Conservation (phyloP, 2,888 invertebrate genomes). For the Caenorhabditis sulstoni region DNA sequence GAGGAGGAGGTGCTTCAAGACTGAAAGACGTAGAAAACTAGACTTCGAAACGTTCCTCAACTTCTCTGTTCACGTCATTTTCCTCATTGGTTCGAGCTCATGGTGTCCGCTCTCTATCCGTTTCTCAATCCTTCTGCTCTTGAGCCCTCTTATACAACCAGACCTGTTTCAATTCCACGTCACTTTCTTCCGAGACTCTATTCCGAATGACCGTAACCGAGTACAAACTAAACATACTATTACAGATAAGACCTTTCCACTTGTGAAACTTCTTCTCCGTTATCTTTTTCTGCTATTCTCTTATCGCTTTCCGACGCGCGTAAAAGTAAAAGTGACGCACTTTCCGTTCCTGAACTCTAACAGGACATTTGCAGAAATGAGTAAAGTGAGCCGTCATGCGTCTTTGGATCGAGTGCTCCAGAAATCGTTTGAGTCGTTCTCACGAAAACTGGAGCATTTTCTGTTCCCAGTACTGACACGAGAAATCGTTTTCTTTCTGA, state of each 20-base stretch:
- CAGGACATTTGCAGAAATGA: conserved; percentile 16
- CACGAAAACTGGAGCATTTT: conserved; percentile 33
- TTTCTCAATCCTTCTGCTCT: no score
- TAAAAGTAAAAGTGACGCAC: conserved; percentile 27
- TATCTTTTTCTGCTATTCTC: conserved; percentile 5
- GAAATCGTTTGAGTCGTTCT: conserved; percentile 6
- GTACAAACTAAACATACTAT: conserved; percentile 9
- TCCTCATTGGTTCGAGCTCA: no score
- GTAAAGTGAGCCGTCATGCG: conserved; percentile 17
- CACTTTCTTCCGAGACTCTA: no score
- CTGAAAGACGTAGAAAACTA: no score
- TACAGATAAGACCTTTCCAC: no score
- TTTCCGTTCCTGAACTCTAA: conserved; percentile 1
- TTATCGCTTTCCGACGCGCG: conserved; percentile 2
- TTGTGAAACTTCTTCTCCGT: neutral
- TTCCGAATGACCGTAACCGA: neutral
- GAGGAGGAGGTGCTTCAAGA: no score
- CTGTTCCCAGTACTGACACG: conserved; percentile 45
- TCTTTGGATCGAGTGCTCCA: conserved; percentile 32
- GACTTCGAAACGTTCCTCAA: no score
- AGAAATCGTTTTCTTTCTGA: conserved; percentile 52
- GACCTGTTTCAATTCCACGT: no score
- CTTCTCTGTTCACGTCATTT: no score
- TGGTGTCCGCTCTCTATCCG: no score
- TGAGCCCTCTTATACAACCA: no score